Percentiles rank a stretch among this genome's conserved stretches.
Evolutionary conservation across 1,140 invertebrate species (phyloP).

Genomic region (Drosophila murphyi): DNA sequence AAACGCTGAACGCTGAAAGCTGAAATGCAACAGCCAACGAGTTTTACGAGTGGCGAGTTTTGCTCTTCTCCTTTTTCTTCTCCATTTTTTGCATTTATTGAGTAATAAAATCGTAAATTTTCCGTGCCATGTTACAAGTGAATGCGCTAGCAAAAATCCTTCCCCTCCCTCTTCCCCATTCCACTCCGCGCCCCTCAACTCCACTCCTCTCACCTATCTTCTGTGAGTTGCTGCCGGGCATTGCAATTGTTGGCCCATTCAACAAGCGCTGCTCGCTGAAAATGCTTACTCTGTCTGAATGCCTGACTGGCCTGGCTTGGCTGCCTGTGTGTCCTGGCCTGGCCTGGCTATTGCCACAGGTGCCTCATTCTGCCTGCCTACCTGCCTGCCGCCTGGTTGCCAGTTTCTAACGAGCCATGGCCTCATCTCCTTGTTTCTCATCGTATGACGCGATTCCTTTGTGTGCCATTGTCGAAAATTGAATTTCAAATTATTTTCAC

Average conservation of each 20-base stretch:
- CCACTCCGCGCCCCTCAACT: neutral
- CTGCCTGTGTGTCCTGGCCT: neutral
- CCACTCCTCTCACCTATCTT: neutral
- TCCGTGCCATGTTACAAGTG: constrained; percentile 59
- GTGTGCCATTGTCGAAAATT: constrained; percentile 83
- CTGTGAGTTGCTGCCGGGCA: constrained; percentile 44
- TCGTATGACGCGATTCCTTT: constrained; percentile 72
- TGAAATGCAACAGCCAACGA: constrained; percentile 22
- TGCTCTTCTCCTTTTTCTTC: neutral
- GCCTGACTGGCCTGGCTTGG: neutral
- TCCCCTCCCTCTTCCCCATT: neutral
- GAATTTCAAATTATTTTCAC: constrained; percentile 83
- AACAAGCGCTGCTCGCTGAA: constrained; percentile 60
- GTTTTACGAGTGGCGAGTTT: constrained; percentile 70
- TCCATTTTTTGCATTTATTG: constrained; percentile 76
- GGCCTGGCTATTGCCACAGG: constrained; percentile 32
- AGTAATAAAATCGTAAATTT: constrained; percentile 84
- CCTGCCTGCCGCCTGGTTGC: constrained; percentile 27
- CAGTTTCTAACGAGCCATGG: constrained; percentile 48
- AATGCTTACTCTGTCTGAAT: constrained; percentile 13
- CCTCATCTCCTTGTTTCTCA: constrained; percentile 16
- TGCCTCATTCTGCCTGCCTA: constrained; percentile 12
- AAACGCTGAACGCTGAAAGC: constrained; percentile 3
- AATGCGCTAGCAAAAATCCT: constrained; percentile 38
- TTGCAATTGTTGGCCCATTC: constrained; percentile 75